Conservation (phyloP, 2,797 vertebrate species). For the Cichlasoma orientale region DNA sequence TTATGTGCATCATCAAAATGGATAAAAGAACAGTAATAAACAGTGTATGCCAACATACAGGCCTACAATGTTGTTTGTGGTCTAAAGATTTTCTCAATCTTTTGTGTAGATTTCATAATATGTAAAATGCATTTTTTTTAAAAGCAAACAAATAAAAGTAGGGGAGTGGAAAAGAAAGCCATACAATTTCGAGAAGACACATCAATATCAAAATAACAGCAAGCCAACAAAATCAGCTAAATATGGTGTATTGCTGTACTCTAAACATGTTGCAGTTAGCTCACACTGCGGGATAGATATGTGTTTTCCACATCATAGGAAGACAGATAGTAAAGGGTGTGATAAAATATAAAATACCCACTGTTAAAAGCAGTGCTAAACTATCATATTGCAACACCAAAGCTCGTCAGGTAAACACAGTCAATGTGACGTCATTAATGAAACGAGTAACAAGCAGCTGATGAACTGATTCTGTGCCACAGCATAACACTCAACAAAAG, state of each 20-base stretch:
- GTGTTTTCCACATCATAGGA: slow-evolving; percentile 82
- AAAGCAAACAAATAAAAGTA: slow-evolving; percentile 75
- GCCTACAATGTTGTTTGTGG: slow-evolving; percentile 66
- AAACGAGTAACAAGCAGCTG: slow-evolving; percentile 74
- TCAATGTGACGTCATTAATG: slow-evolving; percentile 73
- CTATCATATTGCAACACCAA: slow-evolving; percentile 81
- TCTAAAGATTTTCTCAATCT: slow-evolving; percentile 59
- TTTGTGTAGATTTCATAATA: slow-evolving; percentile 54
- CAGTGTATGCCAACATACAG: slow-evolving; percentile 73
- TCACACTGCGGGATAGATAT: slow-evolving; percentile 80
- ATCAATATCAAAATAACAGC: slow-evolving; percentile 78
- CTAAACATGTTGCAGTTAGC: slow-evolving; percentile 78
- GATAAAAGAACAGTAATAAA: slow-evolving; percentile 80
- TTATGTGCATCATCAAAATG: slow-evolving; percentile 75
- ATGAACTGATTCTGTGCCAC: slow-evolving; percentile 76
- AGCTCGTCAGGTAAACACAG: slow-evolving; percentile 78
- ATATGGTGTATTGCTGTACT: slow-evolving; percentile 85
- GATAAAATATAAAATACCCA: slow-evolving; percentile 81
- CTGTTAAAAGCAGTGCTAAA: slow-evolving; percentile 81
- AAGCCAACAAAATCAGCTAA: slow-evolving; percentile 81
- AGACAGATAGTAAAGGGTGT: slow-evolving; percentile 84
- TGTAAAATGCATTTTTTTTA: slow-evolving; percentile 66
- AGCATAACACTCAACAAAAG: slow-evolving; percentile 62
- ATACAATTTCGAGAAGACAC: slow-evolving; percentile 74
- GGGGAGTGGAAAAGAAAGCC: slow-evolving; percentile 66